These are phyloP conservation scores for Emys orbicularis DNA, from an alignment of 2,797 vertebrate genomes.

Conservation along the genomic window DNA sequence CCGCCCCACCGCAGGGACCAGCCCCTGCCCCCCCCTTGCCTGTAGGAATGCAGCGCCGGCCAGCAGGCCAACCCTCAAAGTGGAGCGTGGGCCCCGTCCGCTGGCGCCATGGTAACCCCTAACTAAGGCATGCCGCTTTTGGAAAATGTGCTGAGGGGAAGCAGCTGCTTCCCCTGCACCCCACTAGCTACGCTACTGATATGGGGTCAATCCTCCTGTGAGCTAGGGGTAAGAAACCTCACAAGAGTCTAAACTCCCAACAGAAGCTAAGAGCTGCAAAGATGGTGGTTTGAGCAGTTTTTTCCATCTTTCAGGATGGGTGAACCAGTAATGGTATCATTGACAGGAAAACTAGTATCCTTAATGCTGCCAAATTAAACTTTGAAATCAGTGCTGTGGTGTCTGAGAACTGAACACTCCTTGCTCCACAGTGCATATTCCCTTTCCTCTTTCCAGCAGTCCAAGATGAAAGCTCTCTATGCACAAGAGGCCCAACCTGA, in stretches of 20 bases:
- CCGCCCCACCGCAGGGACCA: no score
- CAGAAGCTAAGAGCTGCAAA: background rate
- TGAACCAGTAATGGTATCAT: background rate
- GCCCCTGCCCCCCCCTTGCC: no score
- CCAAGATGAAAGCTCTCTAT: background rate
- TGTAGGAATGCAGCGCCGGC: no score
- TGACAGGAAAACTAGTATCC: rapidly evolving
- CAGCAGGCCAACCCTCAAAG: no score
- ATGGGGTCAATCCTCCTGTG: rapidly evolving
- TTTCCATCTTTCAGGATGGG: background rate
- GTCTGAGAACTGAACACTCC: background rate
- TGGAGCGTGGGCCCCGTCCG: no score
- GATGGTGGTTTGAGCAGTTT: background rate
- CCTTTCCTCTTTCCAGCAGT: background rate
- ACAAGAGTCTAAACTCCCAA: background rate
- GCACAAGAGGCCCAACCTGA: background rate
- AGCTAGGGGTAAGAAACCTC: background rate
- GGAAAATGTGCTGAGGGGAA: no score
- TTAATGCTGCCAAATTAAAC: background rate
- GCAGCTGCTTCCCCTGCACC: no score
- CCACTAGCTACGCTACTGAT: background rate
- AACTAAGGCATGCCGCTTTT: no score
- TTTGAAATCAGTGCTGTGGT: background rate
- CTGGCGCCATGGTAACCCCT: no score
- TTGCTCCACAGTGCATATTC: background rate